phyloP scores from a whole-genome alignment of 2,888 invertebrate genomes.

The Sinopyrophorus schimmeli region DNA sequence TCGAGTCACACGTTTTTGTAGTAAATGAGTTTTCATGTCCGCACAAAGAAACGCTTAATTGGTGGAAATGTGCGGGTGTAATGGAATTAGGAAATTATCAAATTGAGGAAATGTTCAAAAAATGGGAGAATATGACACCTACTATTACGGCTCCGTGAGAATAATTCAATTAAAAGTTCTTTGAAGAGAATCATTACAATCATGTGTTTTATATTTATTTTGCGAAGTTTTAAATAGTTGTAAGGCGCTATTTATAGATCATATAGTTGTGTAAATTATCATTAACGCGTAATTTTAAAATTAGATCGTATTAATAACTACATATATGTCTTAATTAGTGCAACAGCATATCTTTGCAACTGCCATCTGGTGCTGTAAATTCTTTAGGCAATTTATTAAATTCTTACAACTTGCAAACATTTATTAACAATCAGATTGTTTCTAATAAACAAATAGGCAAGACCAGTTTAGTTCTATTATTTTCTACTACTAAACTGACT shows the following conservation, averaged over 20 bases:
- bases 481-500: constrained; percentile 17
- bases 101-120: constrained; percentile 45
- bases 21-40: constrained; percentile 14
- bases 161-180: constrained; percentile 25
- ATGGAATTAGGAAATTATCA: constrained; percentile 42
- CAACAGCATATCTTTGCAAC: constrained; percentile 8
- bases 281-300: constrained; percentile 13
- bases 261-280: constrained; percentile 9
- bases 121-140: constrained; percentile 41
- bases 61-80: constrained; percentile 36
- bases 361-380: constrained; percentile 16
- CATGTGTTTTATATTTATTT: not conserved
- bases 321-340: constrained; percentile 16
- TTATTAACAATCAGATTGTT: constrained; percentile 5
- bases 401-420: constrained; percentile 11
- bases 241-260: constrained; percentile 8
- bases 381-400: constrained; percentile 18
- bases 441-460: not conserved
- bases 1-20: constrained; percentile 4
- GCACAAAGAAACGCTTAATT: constrained; percentile 15
- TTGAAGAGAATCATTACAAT: constrained; percentile 8
- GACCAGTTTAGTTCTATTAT: constrained; percentile 20
- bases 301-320: constrained; percentile 15
- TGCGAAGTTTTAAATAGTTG: not conserved
- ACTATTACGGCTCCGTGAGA: constrained; percentile 36